Base-by-base conservation (phyloP, 2,113 vertebrate species). In the Odontesthes bonariensis region DNA sequence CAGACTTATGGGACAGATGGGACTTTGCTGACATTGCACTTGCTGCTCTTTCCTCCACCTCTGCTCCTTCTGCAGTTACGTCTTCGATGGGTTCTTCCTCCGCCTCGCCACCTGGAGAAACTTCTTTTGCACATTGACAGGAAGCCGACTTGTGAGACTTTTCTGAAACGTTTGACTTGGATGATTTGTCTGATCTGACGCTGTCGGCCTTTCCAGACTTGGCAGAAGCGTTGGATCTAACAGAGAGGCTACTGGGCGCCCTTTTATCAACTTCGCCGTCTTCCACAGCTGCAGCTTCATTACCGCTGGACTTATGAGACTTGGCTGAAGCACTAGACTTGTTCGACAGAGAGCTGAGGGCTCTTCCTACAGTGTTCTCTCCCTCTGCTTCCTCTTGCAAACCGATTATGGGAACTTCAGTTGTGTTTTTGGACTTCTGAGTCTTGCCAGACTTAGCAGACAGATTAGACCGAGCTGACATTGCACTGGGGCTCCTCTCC, bases 1-100 rank as follows among this genome's bases (percentile, higher is more conserved):
- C 67, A 22, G 72, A 79, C 52, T 78, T 82, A 22, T 53, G 40
- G 60, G 87, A 90, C 23, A 73, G 8, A 58, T 79, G 69, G 6
- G 89, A 88, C 63, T 81, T 91, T 22, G 52, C 76, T 66, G 90
- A 90, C 57, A 73, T 51, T 23, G 47, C 69, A 57, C 77, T 90
- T 0, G 4, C 51, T 33, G 87, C 59, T 27, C 84, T 74, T 33
- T 75, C 82, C 22, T 76, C 77, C 35, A 1, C 44, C 3, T 79
- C 79, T n/a, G 6, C 42, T 68, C 12, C 76, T 27, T 62, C 80
- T 23, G 51, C 69, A 1, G 20, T 52, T 35, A 11, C 10, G 19
- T 69, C 9, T 8, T 38, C 5, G 4, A 16, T 46, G 5, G 69
- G 12, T 42, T 63, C 56, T n/a, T 68, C 51, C 8, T 23, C 42